These are phyloP conservation scores for Peromyscus melanophrys DNA, from an alignment of 2,797 vertebrate genomes.

Conservation along the genomic window DNA sequence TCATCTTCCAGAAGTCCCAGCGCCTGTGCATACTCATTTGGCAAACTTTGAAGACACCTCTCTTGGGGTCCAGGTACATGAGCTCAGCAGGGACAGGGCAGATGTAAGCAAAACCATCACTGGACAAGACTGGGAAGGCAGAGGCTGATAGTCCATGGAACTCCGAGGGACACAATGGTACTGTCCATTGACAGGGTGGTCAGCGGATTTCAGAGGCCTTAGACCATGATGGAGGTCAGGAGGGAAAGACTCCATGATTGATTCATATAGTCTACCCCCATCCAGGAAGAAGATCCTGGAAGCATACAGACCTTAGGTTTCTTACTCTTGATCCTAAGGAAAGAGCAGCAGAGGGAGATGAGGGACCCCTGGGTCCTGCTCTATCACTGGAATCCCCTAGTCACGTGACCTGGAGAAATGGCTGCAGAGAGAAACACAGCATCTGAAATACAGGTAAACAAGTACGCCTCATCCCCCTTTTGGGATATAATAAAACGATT, in stretches of 20 bases:
- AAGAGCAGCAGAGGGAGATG: neutral
- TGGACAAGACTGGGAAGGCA: neutral
- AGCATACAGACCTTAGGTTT: neutral
- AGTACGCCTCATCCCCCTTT: no score
- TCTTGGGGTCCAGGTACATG: neutral
- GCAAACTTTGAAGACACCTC: neutral
- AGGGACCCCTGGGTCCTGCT: neutral
- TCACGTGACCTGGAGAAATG: neutral
- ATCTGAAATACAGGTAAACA: neutral
- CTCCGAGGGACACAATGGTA: accelerated
- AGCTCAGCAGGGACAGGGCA: neutral
- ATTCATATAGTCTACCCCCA: neutral
- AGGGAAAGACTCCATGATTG: neutral
- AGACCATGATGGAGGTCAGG: neutral
- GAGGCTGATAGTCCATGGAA: accelerated
- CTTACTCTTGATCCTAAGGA: neutral
- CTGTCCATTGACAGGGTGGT: accelerated
- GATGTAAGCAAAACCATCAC: neutral
- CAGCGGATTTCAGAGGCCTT: neutral
- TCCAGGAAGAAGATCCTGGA: neutral
- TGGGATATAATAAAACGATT: neutral
- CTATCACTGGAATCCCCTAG: neutral
- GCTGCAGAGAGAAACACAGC: neutral
- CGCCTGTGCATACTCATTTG: neutral
- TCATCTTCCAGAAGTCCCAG: neutral